A percentile compares a stretch with the other conserved stretches of the same genome.
These are phyloP conservation scores for Cottus gobio DNA, from an alignment of 2,113 vertebrate species.

Conservation along the genomic window DNA sequence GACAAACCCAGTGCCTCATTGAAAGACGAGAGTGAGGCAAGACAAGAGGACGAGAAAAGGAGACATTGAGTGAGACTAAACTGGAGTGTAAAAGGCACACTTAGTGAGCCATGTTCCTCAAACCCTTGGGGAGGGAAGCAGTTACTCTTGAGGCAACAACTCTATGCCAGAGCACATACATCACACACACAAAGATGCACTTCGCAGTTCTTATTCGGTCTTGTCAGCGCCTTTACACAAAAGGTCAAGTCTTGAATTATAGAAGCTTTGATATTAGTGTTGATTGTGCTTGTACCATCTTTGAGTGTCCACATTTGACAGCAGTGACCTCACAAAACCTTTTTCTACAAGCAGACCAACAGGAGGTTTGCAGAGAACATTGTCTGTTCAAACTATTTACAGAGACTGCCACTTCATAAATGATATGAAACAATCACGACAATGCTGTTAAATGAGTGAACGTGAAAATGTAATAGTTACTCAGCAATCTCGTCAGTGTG, in stretches of 20 bases:
- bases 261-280: conserved; percentile 37
- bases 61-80: conserved; percentile 35
- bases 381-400: not conserved
- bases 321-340: not conserved
- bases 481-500: not conserved
- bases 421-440: not conserved
- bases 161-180: conserved; percentile 10
- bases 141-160: conserved; percentile 46
- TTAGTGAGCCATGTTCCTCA: conserved; percentile 45
- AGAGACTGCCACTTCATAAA: not conserved
- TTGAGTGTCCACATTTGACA: not conserved
- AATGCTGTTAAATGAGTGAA: not conserved
- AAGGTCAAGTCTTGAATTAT: conserved; percentile 58
- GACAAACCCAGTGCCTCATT: conserved; percentile 36
- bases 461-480: not conserved
- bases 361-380: not conserved
- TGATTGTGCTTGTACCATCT: conserved; percentile 43
- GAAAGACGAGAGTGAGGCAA: conserved; percentile 32
- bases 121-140: conserved; percentile 41
- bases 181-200: not conserved
- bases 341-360: conserved; percentile 3
- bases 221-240: conserved; percentile 35
- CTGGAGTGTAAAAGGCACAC: conserved; percentile 63
- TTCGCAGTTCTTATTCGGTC: conserved; percentile 19
- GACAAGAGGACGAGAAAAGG: conserved; percentile 26